phyloP scores from a whole-genome alignment of 2,113 vertebrate genomes.

The Engystomops pustulosus region DNA sequence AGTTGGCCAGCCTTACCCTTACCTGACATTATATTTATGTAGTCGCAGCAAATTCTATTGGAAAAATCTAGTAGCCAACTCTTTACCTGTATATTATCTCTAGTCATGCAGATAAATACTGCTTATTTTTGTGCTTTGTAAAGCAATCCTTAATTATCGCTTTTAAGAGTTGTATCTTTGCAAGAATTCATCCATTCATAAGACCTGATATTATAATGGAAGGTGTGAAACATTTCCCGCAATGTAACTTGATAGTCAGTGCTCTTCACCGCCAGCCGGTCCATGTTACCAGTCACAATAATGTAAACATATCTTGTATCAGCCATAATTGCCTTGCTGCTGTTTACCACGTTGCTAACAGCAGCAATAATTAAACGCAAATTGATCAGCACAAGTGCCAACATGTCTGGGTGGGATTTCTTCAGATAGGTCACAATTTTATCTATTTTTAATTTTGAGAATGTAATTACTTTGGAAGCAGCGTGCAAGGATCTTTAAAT shows the following conservation, averaged over 20 bases:
- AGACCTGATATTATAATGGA: constrained; percentile 22
- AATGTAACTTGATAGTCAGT: not conserved
- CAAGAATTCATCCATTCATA: not conserved
- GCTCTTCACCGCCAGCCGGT: constrained; percentile 43
- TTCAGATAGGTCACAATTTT: constrained; percentile 68
- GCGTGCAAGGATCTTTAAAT: constrained; percentile 63
- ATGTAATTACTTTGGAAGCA: constrained; percentile 69
- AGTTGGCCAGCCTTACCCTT: no score
- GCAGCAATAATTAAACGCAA: constrained; percentile 67
- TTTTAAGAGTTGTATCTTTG: not conserved
- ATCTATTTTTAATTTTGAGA: constrained; percentile 69
- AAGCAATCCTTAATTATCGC: not conserved
- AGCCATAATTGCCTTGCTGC: constrained; percentile 64
- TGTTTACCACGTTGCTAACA: constrained; percentile 64
- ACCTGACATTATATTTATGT: not conserved
- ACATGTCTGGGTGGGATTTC: constrained; percentile 65
- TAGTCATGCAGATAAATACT: not conserved
- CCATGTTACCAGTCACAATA: constrained; percentile 64
- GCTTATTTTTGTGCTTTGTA: not conserved
- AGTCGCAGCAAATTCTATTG: not conserved
- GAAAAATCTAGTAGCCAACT: not conserved
- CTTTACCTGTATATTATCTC: not conserved
- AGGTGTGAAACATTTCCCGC: not conserved
- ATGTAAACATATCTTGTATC: constrained; percentile 66
- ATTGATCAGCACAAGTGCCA: constrained; percentile 62